Evolutionary conservation across 2,113 vertebrate species (phyloP).

Genomic region (Rutilus rutilus): DNA sequence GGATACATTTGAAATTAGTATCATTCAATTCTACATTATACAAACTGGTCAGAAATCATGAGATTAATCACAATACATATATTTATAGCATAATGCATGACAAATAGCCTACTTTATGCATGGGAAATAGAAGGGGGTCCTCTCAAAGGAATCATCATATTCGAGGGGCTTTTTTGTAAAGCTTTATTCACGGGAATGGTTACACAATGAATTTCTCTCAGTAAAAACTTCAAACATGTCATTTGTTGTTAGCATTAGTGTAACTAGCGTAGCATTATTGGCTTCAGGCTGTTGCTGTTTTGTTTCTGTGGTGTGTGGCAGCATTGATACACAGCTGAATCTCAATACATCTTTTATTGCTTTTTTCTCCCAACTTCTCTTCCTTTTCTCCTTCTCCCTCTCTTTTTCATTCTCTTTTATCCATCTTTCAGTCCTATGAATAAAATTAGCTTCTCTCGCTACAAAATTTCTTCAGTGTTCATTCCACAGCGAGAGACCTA

Average conservation of each 20-base stretch:
- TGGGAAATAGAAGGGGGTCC: background rate
- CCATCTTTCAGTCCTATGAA: conserved; percentile 26
- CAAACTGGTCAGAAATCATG: too few species aligned
- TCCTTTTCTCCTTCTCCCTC: background rate
- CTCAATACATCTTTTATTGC: conserved; percentile 24
- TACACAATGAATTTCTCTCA: background rate
- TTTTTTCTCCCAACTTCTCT: conserved; percentile 17
- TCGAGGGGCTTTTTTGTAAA: background rate
- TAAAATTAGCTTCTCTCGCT: conserved; percentile 33
- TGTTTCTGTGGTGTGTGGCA: background rate
- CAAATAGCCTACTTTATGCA: background rate
- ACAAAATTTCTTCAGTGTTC: conserved; percentile 7
- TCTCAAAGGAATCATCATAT: background rate
- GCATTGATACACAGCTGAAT: background rate
- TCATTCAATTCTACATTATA: too few species aligned
- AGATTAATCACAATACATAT: too few species aligned
- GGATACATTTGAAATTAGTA: too few species aligned
- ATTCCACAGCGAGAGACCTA: conserved; percentile 3
- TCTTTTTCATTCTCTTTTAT: conserved; percentile 25
- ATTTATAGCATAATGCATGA: background rate
- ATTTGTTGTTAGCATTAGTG: conserved; percentile 25
- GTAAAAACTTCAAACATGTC: background rate
- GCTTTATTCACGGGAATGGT: background rate
- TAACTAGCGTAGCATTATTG: conserved; percentile 10
- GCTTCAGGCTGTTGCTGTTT: background rate